Evolutionary conservation across 2,888 invertebrate genomes (phyloP), one percentile per base, ranked within the genome.

Genomic region (Mimumesa dahlbomi): DNA sequence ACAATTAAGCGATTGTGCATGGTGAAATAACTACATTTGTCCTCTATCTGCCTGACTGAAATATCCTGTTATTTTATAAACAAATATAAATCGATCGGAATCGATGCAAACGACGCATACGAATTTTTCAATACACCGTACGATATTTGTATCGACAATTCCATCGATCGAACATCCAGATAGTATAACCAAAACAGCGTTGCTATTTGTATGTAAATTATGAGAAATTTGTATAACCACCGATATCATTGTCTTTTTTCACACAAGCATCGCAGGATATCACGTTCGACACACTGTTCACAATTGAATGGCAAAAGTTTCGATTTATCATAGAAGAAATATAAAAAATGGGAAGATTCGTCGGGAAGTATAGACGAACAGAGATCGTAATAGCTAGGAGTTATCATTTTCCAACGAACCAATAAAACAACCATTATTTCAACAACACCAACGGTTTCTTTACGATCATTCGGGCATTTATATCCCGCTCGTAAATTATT

Each of bases 151-250:
- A 25, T 25, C 34, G n/a, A n/a, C 1, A 29, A 29, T 9, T 2
- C 6, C 34, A 4, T 34, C 4, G 34, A 9, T 34, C 34, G 34
- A 34, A 34, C n/a, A n/a, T n/a, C n/a, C 4, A n/a, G 34, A n/a
- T 7, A n/a, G 11, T 29, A 29, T 9, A 9, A 9, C 9, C 6
- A 29, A 29, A 9, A 29, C 6, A 29, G 29, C 1, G 14, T 19
- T 9, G 13, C 43, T 61, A 25, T 53, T 50, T 31, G 22, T 21
- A 59, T 43, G 22, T 14, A 43, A 43, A 59, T 3, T 31, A 43
- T 52, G 11, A 9, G 13, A 40, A 40, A 40, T 14, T 43, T 22
- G 2, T 11, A 11, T 11, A 22, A 43, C 9, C 6, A 4, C 16
- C 13, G 1, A 34, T 19, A 54, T 7, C 25, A 3, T 25, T 7